Base-by-base conservation (phyloP, 2,113 vertebrate species). In the Anolis carolinensis region DNA sequence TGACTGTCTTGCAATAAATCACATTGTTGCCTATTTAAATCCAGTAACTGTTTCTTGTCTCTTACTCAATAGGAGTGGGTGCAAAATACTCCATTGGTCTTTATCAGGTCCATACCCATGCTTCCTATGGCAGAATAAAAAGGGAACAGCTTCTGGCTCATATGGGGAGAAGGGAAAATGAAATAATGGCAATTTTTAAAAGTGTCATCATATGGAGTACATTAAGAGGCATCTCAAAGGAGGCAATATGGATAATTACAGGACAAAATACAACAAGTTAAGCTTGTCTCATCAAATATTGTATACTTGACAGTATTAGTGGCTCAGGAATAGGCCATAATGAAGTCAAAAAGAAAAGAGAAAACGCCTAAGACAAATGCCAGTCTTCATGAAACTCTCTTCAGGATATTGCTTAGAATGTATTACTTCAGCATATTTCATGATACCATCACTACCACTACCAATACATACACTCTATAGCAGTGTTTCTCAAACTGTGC, bases 171-270 rank as follows among this genome's bases (percentile, higher is more conserved):
- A 68, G 34, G 20, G 7, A 87, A 84, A 79, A 88, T 85, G 2
- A 81, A 59, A 59, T 90, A 84, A 85, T 21, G 1, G 8, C 44
- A 30, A 25, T 6, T 30, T 44, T 75, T 34, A 5, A 85, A 89
- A 87, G 59, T 72, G 13, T 9, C 73, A 74, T 90, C 81, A 65
- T 59, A 86, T 0, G 0, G 90, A 25, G 52, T 87, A 74, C 71
- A 73, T 85, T 70, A 81, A 76, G 88, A 81, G 81, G 91, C 48
- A 13, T 62, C 39, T 92, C 89, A 90, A 89, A 84, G 63, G 90
- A 92, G 81, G 71, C 86, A 83, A 93, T 93, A 91, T 85, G 93
- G 89, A 93, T 93, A 91, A 93, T 91, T 94, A 94, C 93, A 88
- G 90, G 93, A 93, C 94, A 89, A 90, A 89, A 91, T 70, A 88